Evolutionary conservation across 2,797 vertebrate genomes (phyloP), one percentile per base, ranked within the genome.

Genomic region (Cheirogaleus major): DNA sequence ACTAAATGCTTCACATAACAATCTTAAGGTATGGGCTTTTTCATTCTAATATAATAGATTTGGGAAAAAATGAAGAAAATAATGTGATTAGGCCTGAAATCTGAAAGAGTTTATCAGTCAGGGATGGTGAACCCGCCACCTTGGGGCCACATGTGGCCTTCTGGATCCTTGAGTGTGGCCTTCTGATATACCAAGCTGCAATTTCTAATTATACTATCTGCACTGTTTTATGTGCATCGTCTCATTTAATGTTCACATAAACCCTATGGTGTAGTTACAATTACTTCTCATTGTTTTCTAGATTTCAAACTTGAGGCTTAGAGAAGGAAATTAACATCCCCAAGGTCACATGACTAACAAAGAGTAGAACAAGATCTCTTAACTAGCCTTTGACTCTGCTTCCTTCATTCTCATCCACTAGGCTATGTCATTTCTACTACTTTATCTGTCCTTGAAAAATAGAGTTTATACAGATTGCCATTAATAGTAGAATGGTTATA

Each of bases 231-330:
- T 86, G 2, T 65, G n/a, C 22, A 61, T 73, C 67, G 78, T 83
- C 50, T 89, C 52, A 75, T 83, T 73, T 86, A 59, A 82, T 76
- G n/a, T 45, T 75, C 23, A 80, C 17, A 50, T 93, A 95, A 89
- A 89, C 57, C 13, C 7, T 50, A 22, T 63, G 10, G 14, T 65
- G 3, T 70, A 83, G 55, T 52, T 84, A 55, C 8, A 95, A 25
- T 75, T 86, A 82, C 12, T 82, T 41, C 11, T n/a, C 25, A 82
- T 85, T 73, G 61, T 69, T 93, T 96, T 91, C 23, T 89, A 72
- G 69, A 65, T 97, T 20, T 91, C 69, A 94, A 90, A 73, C 3
- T 2, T 69, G 78, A 93, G 41, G 18, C 11, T 76, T 17, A 61
- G 32, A 82, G 32, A 80, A 89, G n/a, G 41, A 92, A 91, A 95